Evolutionary conservation across 2,113 vertebrate genomes (phyloP).

Genomic region (Caretta caretta): DNA sequence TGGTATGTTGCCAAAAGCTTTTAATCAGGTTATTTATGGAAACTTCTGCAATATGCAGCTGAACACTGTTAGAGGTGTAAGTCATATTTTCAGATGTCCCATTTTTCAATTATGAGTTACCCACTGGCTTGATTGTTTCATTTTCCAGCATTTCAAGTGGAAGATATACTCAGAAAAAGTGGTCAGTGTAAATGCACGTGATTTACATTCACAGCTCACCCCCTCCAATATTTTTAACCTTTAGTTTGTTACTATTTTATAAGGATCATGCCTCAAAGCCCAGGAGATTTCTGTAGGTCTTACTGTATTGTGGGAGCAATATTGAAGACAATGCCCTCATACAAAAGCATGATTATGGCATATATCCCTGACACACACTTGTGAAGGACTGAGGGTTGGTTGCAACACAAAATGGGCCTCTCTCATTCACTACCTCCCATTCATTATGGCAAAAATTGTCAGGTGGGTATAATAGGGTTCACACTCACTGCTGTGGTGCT

Average conservation of each 20-base stretch:
- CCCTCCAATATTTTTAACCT: neutral
- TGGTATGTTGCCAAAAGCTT: neutral
- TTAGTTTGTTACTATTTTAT: neutral
- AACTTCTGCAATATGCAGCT: neutral
- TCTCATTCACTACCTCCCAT: neutral
- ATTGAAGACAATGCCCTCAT: neutral
- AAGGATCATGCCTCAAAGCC: neutral
- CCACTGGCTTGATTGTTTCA: neutral
- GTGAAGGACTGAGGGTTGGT: neutral
- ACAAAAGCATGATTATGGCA: neutral
- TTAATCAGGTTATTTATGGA: constrained; percentile 6
- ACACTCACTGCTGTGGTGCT: neutral
- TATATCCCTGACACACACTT: neutral
- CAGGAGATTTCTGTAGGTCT: neutral
- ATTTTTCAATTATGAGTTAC: neutral
- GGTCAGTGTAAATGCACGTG: neutral
- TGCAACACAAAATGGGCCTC: neutral
- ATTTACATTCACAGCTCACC: neutral
- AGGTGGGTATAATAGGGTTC: neutral
- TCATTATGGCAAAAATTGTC: neutral
- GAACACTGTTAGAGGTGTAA: neutral
- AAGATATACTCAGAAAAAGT: neutral
- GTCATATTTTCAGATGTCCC: neutral
- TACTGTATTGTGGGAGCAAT: neutral
- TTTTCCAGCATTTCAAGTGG: neutral